Evolutionary conservation across 2,113 vertebrate species (phyloP), one percentile per base, ranked within the genome.

Genomic region (Oceanites oceanicus): DNA sequence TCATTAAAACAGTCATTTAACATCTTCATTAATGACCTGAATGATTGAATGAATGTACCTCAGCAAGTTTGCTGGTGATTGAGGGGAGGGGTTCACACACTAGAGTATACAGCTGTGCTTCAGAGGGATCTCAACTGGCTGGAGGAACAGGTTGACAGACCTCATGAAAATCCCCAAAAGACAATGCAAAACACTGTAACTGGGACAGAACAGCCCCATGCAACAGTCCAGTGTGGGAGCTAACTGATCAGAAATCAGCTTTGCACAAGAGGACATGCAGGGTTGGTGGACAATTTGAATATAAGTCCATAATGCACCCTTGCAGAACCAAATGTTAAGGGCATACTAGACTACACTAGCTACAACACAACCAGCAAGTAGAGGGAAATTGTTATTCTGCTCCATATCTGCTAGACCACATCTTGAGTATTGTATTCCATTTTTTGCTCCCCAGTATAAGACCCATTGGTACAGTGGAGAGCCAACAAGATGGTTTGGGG

Each of bases 41-140:
- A 53, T 20, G 11, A 55, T 23, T 30, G n/a, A 18, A 76, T 8
- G 4, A 73, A 61, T 1, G 2, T 26, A 61, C 23, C 13, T 83
- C 58, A 83, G 29, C 22, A 65, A 47, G 45, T 17, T 59, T 47
- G 38, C n/a, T 18, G 30, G 29, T 22, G 19, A 74, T 1, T 44
- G 23, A 70, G 19, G 11, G 36, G 20, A 81, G 9, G 7, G 3
- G 4, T 12, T 70, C 36, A 56, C 36, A 56, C 13, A 34, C 25
- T 5, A 40, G 11, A 7, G 23, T 14, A 56, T 29, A 23, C 0
- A 0, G 23, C 12, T 71, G 21, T 21, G 42, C 34, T 44, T 58
- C 61, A 58, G 55, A 70, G 25, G 11, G 21, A 78, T 53, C 2
- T 0, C 77, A 89, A 65, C 29, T 18, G 16, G 34, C 45, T 62